Evolutionary conservation across 1,140 invertebrate genomes (phyloP), one percentile per base, ranked within the genome.

Genomic region (Sarcophaga peregrina): DNA sequence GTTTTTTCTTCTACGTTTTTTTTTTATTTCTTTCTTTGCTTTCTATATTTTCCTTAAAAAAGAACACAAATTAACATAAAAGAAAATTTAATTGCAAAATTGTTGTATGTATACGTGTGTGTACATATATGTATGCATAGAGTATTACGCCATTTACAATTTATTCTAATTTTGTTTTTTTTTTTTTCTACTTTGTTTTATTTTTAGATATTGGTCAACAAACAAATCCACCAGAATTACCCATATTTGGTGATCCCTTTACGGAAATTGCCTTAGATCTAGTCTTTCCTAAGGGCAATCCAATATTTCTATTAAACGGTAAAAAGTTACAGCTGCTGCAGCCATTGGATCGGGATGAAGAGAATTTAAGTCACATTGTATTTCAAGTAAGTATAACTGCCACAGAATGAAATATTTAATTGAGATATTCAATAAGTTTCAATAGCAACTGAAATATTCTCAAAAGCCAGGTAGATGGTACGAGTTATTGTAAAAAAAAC

Each of bases 321-420:
- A 97, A 97, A 89, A 93, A 93, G 83, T 90, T 98, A 6, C 93
- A 95, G 87, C 91, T 98, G 17, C 91, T 96, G 54, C 91, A 95
- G 84, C 96, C 96, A 0, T 89, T 98, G 48, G 97, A 98, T 90
- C 93, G 96, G 86, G 97, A 97, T 91, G 93, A 93, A 80, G 95
- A 96, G 85, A 96, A 96, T 91, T 91, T 96, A 52, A 97, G 96
- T 54, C 96, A 97, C 90, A 94, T 97, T 88, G 94, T 96, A 4
- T 96, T 97, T 90, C 95, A 96, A 93, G 96, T 96, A 90, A 86
- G 85, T 47, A 48, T 6, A 80, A 80, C 17, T 20, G n/a, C 68
- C 17, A 2, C 78, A 50, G 20, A 80, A 25, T 54, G 10, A 6
- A 15, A n/a, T 11, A 20, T 47, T 80, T 20, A 45, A 8, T 11